A percentile compares a stretch with the other conserved stretches of the same genome.
phyloP scores from a whole-genome alignment of 2,888 invertebrate genomes.

The Carpatolechia fugitivella region DNA sequence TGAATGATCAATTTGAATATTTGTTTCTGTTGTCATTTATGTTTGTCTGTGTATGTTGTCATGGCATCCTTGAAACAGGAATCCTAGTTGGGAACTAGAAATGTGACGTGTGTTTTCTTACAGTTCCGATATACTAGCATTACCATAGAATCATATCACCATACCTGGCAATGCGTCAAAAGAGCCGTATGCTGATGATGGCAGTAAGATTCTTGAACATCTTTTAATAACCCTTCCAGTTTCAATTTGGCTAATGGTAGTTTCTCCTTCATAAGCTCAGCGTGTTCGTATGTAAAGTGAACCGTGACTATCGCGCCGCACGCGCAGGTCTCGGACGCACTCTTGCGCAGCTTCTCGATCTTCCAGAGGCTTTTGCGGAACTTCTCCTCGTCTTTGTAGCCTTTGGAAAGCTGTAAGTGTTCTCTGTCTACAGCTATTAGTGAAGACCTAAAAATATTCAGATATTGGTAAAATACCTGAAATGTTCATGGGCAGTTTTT shows the following conservation, averaged over 20 bases:
- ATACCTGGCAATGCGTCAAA: slow-evolving; percentile 63
- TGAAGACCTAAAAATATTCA: slow-evolving; percentile 53
- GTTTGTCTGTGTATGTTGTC: too few relatives aligned
- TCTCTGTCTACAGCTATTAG: slow-evolving; percentile 59
- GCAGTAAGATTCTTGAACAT: slow-evolving; percentile 64
- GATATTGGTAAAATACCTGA: too few relatives aligned
- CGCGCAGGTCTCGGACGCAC: slow-evolving; percentile 41
- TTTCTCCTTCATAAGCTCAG: slow-evolving; percentile 49
- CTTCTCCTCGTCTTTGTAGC: slow-evolving; percentile 53
- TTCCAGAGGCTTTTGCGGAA: slow-evolving; percentile 51
- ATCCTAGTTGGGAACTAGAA: too few relatives aligned
- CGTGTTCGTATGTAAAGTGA: slow-evolving; percentile 40
- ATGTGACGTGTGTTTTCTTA: not conserved
- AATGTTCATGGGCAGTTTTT: too few relatives aligned
- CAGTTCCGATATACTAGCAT: not conserved
- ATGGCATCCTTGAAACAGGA: too few relatives aligned
- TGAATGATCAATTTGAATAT: too few relatives aligned
- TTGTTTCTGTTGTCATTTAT: too few relatives aligned
- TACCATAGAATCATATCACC: not conserved
- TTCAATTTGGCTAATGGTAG: slow-evolving; percentile 54
- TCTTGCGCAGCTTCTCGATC: slow-evolving; percentile 43
- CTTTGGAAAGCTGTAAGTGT: slow-evolving; percentile 39
- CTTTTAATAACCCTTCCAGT: slow-evolving; percentile 50
- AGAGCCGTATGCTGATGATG: slow-evolving; percentile 62
- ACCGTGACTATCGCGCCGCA: slow-evolving; percentile 45